Base-by-base conservation (phyloP, 2,797 vertebrate species). In the Thalassophryne amazonica region DNA sequence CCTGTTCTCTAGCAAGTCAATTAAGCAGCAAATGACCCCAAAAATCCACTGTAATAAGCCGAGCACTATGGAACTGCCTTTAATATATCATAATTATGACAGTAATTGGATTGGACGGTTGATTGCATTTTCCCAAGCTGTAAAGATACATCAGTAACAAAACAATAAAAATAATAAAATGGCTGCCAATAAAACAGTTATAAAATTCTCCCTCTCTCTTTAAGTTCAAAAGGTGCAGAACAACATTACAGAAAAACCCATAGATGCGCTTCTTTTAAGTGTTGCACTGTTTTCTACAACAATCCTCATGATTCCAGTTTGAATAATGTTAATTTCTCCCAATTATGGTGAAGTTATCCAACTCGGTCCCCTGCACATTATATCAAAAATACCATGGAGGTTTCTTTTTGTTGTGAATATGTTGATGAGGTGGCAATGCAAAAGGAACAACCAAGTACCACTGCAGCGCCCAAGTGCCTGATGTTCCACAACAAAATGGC, bases 21-120 rank as follows among this genome's bases (percentile, higher is more conserved):
- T 91, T 90, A 89, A 80, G 86, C 84, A 89, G 78, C 73, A 89
- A 92, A 92, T 89, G 87, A 88, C 86, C 89, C 87, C 69, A 73
- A 64, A 65, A 87, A 84, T 76, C 61, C 70, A 73, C 75, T 74
- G 76, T 84, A 83, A 86, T 83, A 81, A 81, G 84, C 74, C 78
- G 76, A 76, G 73, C 61, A 77, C 69, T 60, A 65, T 60, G 66
- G 54, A 79, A 78, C 68, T 79, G 63, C 78, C 60, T 83, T 89
- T 89, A 89, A 90, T 89, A 78, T 69, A 88, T 89, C 86, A 88
- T 69, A 62, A 83, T 85, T 62, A 86, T 87, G 87, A 88, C 75
- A 86, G 75, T 86, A 85, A 90, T 87, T 88, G 73, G 74, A 83
- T 75, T 68, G 69, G 73, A 80, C 53, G 80, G 69, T 81, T 85